Conservation (phyloP, 1,140 invertebrate genomes). For the Agrypnia vestita region DNA sequence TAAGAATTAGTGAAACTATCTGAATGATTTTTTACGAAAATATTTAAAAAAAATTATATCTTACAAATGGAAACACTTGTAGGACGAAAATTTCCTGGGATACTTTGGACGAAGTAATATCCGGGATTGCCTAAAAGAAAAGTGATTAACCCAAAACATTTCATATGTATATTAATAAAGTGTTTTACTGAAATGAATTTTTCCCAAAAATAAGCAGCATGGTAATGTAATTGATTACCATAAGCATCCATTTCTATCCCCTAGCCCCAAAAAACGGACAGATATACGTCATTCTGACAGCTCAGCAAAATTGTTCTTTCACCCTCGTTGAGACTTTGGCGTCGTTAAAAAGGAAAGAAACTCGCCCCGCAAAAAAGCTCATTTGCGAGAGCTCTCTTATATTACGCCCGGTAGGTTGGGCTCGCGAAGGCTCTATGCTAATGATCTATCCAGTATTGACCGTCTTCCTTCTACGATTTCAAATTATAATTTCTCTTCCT, state of each 20-base stretch:
- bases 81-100: too few relatives aligned
- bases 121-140: too few relatives aligned
- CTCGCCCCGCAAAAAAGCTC: slow-evolving; percentile 57
- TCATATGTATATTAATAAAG: too few relatives aligned
- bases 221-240: slow-evolving; percentile 33
- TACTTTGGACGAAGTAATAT: too few relatives aligned
- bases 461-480: slow-evolving; percentile 60
- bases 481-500: slow-evolving; percentile 60
- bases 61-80: too few relatives aligned
- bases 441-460: slow-evolving; percentile 61
- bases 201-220: slow-evolving; percentile 17
- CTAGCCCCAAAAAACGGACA: slow-evolving; percentile 38
- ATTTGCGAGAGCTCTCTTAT: slow-evolving; percentile 55
- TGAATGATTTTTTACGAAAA: too few relatives aligned
- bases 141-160: too few relatives aligned
- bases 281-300: slow-evolving; percentile 46
- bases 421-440: slow-evolving; percentile 57
- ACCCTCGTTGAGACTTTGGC: slow-evolving; percentile 43
- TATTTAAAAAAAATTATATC: too few relatives aligned
- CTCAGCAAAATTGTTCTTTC: slow-evolving; percentile 36
- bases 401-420: slow-evolving; percentile 27
- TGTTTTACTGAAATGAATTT: neutral
- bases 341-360: slow-evolving; percentile 32
- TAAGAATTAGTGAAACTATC: too few relatives aligned
- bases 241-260: slow-evolving; percentile 19